Conservation (phyloP, 2,113 vertebrate species). For the Ictalurus furcatus region DNA sequence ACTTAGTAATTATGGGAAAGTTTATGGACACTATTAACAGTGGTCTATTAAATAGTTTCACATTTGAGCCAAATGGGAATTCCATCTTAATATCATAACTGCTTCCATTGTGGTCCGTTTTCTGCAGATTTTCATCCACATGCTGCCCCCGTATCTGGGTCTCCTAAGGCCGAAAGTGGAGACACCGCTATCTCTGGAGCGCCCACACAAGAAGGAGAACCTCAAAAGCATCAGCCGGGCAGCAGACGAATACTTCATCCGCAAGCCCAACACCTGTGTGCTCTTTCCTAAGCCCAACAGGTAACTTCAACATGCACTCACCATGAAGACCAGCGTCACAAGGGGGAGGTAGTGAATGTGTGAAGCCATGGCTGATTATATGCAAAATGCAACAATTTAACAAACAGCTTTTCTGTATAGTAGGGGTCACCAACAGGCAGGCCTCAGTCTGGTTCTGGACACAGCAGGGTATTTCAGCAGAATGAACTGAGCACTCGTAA, state of each 20-base stretch:
- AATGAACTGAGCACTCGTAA: not conserved
- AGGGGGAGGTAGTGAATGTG: not conserved
- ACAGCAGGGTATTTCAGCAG: no score
- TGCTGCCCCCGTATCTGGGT: constrained; percentile 79
- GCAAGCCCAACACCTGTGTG: constrained; percentile 79
- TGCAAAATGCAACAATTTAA: not conserved
- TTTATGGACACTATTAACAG: not conserved
- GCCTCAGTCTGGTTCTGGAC: no score
- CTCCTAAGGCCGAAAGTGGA: constrained; percentile 83
- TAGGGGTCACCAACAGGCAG: not conserved
- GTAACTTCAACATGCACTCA: constrained; percentile 54
- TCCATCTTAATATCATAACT: not conserved
- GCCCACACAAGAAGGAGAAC: constrained; percentile 61
- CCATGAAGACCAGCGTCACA: not conserved
- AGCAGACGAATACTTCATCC: constrained; percentile 87
- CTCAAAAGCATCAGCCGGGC: constrained; percentile 63
- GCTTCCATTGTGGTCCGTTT: not conserved
- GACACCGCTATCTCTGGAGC: constrained; percentile 65
- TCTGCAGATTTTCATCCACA: constrained; percentile 84
- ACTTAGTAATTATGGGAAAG: constrained; percentile 1
- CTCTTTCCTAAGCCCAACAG: constrained; percentile 82
- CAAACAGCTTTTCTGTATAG: not conserved
- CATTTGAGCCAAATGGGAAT: not conserved
- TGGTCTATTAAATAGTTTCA: not conserved
- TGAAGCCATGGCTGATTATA: not conserved